Conservation (phyloP, 2,888 invertebrate species). For the Leucophora obtusa region DNA sequence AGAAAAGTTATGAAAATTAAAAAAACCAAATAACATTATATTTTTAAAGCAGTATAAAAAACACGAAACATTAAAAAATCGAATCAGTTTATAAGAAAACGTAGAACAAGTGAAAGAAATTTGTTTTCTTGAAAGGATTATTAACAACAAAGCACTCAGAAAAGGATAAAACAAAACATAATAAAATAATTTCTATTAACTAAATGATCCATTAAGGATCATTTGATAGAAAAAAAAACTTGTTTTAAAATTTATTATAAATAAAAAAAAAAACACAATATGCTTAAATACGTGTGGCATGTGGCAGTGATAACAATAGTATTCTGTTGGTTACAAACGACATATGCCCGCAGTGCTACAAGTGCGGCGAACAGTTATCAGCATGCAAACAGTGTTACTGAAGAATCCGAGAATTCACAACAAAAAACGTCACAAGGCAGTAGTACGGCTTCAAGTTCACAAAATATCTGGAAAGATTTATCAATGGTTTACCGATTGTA, state of each 20-base stretch:
- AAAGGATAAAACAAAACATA: slow-evolving; percentile 12
- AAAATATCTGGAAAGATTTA: slow-evolving; percentile 80
- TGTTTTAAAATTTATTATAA: not conserved
- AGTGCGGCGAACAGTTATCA: slow-evolving; percentile 65
- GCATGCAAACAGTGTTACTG: slow-evolving; percentile 67
- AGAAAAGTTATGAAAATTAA: slow-evolving; percentile 46
- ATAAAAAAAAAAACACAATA: slow-evolving; percentile 58
- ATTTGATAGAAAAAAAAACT: slow-evolving; percentile 51
- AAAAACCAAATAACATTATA: slow-evolving; percentile 17
- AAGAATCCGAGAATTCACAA: slow-evolving; percentile 32
- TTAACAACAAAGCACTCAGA: not conserved
- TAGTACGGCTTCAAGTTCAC: slow-evolving; percentile 50
- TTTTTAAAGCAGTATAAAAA: slow-evolving; percentile 60
- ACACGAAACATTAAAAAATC: slow-evolving; percentile 56
- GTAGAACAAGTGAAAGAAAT: slow-evolving; percentile 45
- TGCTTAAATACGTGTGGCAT: slow-evolving; percentile 74
- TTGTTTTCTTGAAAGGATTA: slow-evolving; percentile 8
- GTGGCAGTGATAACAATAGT: slow-evolving; percentile 70
- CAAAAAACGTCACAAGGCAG: slow-evolving; percentile 36
- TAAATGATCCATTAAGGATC: slow-evolving; percentile 48
- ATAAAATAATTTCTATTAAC: too few relatives aligned
- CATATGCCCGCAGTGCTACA: slow-evolving; percentile 69
- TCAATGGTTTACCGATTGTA: slow-evolving; percentile 88
- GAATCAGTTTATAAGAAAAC: slow-evolving; percentile 60
- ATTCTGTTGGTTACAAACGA: slow-evolving; percentile 65